These are phyloP conservation scores for Sebastes fasciatus DNA, from an alignment of 2,113 vertebrate species.

Conservation along the genomic window DNA sequence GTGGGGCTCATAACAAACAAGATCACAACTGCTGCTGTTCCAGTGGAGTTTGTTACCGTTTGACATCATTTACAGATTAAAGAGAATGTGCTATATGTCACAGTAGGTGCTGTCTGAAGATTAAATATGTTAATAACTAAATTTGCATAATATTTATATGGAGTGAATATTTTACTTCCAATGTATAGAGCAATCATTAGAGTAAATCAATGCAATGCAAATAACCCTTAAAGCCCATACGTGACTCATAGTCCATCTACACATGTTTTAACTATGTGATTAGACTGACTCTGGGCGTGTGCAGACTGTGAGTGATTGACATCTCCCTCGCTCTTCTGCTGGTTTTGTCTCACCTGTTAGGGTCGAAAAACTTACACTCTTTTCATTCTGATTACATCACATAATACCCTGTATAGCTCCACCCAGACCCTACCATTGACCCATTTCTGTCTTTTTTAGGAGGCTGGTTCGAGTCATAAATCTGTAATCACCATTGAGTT, in stretches of 20 bases:
- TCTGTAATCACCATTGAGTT: not conserved
- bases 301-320: too few species aligned
- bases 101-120: not conserved
- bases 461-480: not conserved
- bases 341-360: too few species aligned
- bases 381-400: too few species aligned
- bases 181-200: not conserved
- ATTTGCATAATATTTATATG: not conserved
- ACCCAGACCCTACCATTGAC: too few species aligned
- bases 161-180: not conserved
- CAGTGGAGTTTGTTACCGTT: not conserved
- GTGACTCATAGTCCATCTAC: not conserved
- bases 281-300: too few species aligned
- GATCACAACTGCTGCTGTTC: not conserved
- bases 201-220: not conserved
- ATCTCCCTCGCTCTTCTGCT: too few species aligned
- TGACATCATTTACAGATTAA: constrained; percentile 1
- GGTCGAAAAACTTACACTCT: too few species aligned
- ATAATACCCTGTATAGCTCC: too few species aligned
- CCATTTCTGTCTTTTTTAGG: too few species aligned
- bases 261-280: too few species aligned
- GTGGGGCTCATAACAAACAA: not conserved
- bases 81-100: not conserved
- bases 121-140: not conserved
- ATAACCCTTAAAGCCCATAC: not conserved